These are phyloP conservation scores for Sarcophaga subvicina DNA, from an alignment of 2,888 invertebrate species.

Conservation along the genomic window DNA sequence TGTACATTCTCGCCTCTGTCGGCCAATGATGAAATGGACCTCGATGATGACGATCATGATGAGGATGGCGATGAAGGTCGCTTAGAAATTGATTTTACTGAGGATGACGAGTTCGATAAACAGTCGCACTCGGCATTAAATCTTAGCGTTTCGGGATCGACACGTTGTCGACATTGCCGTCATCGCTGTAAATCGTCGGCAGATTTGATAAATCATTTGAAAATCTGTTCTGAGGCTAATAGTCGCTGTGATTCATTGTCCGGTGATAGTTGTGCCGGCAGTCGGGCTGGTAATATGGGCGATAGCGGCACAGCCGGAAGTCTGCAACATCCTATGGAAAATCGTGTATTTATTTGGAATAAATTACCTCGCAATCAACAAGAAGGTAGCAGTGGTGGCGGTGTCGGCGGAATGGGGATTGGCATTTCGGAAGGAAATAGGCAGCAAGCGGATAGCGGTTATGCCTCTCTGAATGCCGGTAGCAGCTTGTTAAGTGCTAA, in stretches of 20 bases:
- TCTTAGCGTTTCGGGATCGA: conserved; percentile 84
- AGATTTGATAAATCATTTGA: conserved; percentile 89
- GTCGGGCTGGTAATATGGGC: conserved; percentile 70
- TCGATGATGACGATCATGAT: conserved; percentile 76
- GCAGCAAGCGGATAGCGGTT: conserved; percentile 42
- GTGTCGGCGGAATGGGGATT: conserved; percentile 68
- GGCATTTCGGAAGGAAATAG: conserved; percentile 59
- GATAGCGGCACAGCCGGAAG: conserved; percentile 73
- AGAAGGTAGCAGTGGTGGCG: conserved; percentile 70
- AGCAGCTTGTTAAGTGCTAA: conserved; percentile 65
- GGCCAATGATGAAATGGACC: conserved; percentile 74
- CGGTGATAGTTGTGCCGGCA: conserved; percentile 79
- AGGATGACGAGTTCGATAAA: conserved; percentile 79
- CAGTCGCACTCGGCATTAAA: conserved; percentile 82
- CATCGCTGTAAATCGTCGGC: conserved; percentile 93
- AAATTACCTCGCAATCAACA: conserved; percentile 83
- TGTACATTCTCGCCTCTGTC: conserved; percentile 82
- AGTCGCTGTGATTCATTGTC: conserved; percentile 81
- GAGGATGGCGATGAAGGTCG: conserved; percentile 75
- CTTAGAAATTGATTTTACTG: conserved; percentile 77
- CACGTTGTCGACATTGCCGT: conserved; percentile 92
- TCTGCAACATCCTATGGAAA: conserved; percentile 90
- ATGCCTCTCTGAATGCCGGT: conserved; percentile 57
- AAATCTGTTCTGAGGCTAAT: conserved; percentile 86
- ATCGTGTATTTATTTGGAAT: conserved; percentile 92